Evolutionary conservation across 23 tunicate genomes (phyloP), one percentile per base, ranked within the genome.

Genomic region (Styela plicata): DNA sequence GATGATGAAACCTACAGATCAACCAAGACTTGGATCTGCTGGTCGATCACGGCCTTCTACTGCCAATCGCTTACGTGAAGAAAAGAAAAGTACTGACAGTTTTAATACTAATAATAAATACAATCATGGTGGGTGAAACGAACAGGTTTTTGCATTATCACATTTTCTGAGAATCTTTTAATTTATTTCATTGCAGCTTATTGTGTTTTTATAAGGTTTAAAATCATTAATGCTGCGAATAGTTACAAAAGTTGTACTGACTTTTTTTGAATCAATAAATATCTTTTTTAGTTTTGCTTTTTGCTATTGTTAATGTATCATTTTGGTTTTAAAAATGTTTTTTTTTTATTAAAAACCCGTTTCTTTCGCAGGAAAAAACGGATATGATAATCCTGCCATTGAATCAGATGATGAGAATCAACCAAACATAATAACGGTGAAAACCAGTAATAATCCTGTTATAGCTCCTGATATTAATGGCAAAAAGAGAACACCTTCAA

Each of bases 41-140:
- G 94, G 88, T 5, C 82, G 83, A 86, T 77, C 90, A 7, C 37
- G 97, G 63, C 89, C 90, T 24, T 73, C 82, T 20, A 88, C 92
- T 10, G 92, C 92, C 31, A 70, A 63, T 19, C 34, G 75, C 63
- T 22, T 67, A 18, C 71, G 80, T 52, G 89, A 90, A 17, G 89
- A 90, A 66, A 52, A 74, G 34, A 30, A 81, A 31, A 75, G 78
- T 26, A 35, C 79, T 36, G 90, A 78, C 29, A 86, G 90, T 86
- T 86, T 53, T 52, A 90, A 90, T 64, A 85, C 89, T 3, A 91
- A 86, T 85, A 78, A 91, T 76, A 86, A 83, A 82, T 91, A 86
- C 77, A 91, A 91, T 78, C 89, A 82, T 69, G 97, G 97, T 83
- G 63, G 64, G 85, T 29, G n/a, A n/a, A n/a, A n/a, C n/a, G n/a